Base-by-base conservation (phyloP, 1,140 invertebrate species). In the Bombus breviceps region DNA sequence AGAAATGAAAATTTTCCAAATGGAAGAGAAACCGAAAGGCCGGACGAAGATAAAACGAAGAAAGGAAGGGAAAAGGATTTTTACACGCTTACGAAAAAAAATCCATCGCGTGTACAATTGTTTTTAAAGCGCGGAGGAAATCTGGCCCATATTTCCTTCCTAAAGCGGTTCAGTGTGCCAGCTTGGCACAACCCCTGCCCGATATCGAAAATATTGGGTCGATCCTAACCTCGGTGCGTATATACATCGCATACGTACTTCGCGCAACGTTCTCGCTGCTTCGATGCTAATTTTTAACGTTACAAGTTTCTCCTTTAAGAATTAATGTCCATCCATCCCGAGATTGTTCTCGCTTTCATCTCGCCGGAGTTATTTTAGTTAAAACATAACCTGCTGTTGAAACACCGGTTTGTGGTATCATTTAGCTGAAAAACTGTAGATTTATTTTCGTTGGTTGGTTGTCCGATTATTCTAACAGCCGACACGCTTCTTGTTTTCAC, bases 211-310 rank as follows among this genome's bases (percentile, higher is more conserved):
- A 18, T 22, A 34, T 53, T 8, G 41, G 86, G 80, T 87, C 87
- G 86, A 88, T 88, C 80, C 59, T 74, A 22, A 75, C 64, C 83
- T 74, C 83, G 53, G 22, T 47, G 53, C 74, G 76, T 74, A 72
- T 62, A 28, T 13, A 62, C 28, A 28, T 28, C 3, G 1, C 10
- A n/a, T 12, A 28, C 43, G 5, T 39, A n/a, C 15, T 28, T 78
- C 43, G 43, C 43, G 25, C 39, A 22, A 71, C 34, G 12, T 79
- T 37, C 39, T 34, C 39, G n/a, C 43, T 53, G 32, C 47, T 28
- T 22, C 41, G 25, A n/a, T 15, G 8, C 62, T 28, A 77, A 28
- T 41, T 62, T n/a, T n/a, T n/a, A n/a, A n/a, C 75, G 3, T 62
- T 77, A 32, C 75, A 41, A 74, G 9, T 34, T 32, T 18, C 28